These are phyloP conservation scores for Drosophila hydei DNA, from an alignment of 1,140 invertebrate species.

Conservation along the genomic window DNA sequence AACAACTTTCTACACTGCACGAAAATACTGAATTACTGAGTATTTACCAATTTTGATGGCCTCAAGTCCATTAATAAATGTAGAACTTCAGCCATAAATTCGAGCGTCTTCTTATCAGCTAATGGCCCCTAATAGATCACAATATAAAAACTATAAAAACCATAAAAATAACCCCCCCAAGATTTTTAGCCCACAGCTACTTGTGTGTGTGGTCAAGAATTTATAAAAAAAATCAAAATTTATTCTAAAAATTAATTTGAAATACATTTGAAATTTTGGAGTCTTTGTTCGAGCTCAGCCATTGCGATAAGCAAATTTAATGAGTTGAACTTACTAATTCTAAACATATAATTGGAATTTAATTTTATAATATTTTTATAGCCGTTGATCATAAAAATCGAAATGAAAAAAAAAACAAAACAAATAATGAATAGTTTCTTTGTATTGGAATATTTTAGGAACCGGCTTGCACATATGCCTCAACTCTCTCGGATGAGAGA, in stretches of 20 bases:
- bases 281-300: slow-evolving; percentile 25
- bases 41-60: not conserved
- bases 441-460: slow-evolving; percentile 35
- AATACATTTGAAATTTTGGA: slow-evolving; percentile 19
- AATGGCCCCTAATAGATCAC: slow-evolving; percentile 78
- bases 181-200: slow-evolving; percentile 51
- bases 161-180: slow-evolving; percentile 13
- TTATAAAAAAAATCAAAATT: slow-evolving; percentile 2
- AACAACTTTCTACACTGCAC: not conserved
- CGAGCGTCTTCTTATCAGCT: slow-evolving; percentile 58
- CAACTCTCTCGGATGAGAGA: too few species aligned
- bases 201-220: slow-evolving; percentile 55
- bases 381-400: slow-evolving; percentile 33
- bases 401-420: slow-evolving; percentile 6
- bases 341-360: slow-evolving; percentile 69
- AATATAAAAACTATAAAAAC: slow-evolving; percentile 68
- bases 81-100: slow-evolving; percentile 12
- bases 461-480: slow-evolving; percentile 19
- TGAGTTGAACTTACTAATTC: slow-evolving; percentile 41
- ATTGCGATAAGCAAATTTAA: slow-evolving; percentile 62
- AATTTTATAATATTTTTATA: slow-evolving; percentile 71
- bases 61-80: not conserved
- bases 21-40: not conserved
- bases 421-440: slow-evolving; percentile 5
- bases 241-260: slow-evolving; percentile 37